Base-by-base conservation (phyloP, 2,888 invertebrate species). In the Cataglyphis livida region DNA sequence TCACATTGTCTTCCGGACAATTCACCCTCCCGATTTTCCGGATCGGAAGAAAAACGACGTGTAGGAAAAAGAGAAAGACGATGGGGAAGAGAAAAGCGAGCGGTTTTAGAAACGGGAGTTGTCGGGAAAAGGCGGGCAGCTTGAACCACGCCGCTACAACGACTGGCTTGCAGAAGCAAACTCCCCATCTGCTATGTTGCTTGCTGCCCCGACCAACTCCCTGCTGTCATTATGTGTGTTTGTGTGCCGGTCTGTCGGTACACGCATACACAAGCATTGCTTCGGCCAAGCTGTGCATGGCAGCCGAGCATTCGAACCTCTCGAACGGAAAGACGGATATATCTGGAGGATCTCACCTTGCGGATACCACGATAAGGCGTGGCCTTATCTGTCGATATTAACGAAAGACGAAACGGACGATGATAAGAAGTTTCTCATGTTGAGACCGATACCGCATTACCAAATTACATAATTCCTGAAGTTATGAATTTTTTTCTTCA, bases 81-180 rank as follows among this genome's bases (percentile, higher is more conserved):
- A 61, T 15, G 7, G 44, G 28, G 32, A 75, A 6, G 35, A 48
- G 73, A 75, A 82, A 68, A 83, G 25, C 81, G 74, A 75, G 82
- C 81, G 82, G 81, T 83, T 74, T 41, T 64, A 61, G 84, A 82
- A 38, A 59, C n/a, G 86, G 86, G 91, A 89, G 89, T 84, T 71
- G 73, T 73, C 79, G 82, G 87, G 87, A 88, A 91, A 91, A 91
- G 88, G 90, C 92, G 92, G 91, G 93, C 92, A 92, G 92, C 90
- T 87, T 90, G 93, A 90, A 88, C 93, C 93, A 93, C 93, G 94
- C 92, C 92, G 86, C 87, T 91, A 91, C 91, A 91, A 91, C 92
- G 94, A 94, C 94, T 94, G 94, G 92, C 91, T 87, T 90, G 91
- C 90, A 87, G 87, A 87, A 89, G 87, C 89, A 87, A 89, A 89